These are phyloP conservation scores for Diloba caeruleocephala DNA, from an alignment of 2,888 invertebrate species.

Conservation along the genomic window DNA sequence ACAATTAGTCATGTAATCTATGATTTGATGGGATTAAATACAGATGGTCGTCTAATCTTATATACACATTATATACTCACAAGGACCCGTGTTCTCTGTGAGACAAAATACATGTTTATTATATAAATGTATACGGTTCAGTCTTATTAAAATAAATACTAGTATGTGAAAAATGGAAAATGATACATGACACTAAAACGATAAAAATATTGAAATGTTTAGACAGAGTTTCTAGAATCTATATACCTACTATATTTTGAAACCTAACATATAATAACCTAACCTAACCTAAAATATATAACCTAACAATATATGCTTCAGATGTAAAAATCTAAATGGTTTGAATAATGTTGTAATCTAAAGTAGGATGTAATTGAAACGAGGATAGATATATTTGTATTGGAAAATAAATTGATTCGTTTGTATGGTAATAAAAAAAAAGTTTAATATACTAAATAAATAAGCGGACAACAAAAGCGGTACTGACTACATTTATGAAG, in stretches of 20 bases:
- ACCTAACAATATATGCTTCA: neutral
- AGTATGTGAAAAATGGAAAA: constrained; percentile 1
- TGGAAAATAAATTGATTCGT: neutral
- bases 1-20: constrained; percentile 9
- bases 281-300: too few species aligned
- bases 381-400: neutral
- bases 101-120: constrained; percentile 78
- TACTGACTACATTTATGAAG: constrained; percentile 41
- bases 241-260: too few species aligned
- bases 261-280: too few species aligned
- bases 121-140: constrained; percentile 52
- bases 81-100: constrained; percentile 87
- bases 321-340: constrained; percentile 6
- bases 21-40: constrained; percentile 58
- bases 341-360: too few species aligned
- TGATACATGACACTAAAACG: constrained; percentile 1
- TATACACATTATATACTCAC: constrained; percentile 78
- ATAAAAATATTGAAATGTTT: too few species aligned
- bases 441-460: constrained; percentile 19
- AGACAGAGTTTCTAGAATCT: too few species aligned
- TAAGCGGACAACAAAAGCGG: constrained; percentile 47
- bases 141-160: constrained; percentile 5
- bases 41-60: constrained; percentile 55
- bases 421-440: constrained; percentile 10
- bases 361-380: too few species aligned